phyloP scores from a whole-genome alignment of 2,888 invertebrate genomes.

The Nebria salina region DNA sequence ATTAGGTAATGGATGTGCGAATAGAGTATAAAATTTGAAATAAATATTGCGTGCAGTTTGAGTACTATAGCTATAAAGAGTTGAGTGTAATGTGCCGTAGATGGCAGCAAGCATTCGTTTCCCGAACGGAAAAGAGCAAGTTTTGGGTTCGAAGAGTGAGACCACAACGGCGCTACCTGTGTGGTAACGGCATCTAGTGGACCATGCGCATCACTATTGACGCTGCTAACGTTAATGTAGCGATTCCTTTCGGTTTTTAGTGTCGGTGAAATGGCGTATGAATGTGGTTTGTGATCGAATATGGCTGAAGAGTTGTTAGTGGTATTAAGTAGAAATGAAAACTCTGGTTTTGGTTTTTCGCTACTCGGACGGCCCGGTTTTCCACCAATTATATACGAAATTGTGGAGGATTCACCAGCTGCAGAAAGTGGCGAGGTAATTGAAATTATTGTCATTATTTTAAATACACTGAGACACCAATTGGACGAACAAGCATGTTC shows the following conservation, averaged over 20 bases:
- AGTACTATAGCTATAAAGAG: not conserved
- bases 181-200: conserved; percentile 39
- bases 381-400: conserved; percentile 93
- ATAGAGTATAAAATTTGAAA: not conserved
- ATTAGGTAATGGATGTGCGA: not conserved
- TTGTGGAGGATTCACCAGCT: conserved; percentile 92
- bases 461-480: conserved; percentile 21
- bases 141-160: not conserved
- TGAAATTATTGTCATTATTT: conserved; percentile 16
- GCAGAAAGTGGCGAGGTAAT: conserved; percentile 88
- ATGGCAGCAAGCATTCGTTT: conserved; percentile 17
- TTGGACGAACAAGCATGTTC: conserved; percentile 41
- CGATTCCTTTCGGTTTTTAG: conserved; percentile 52
- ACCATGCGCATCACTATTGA: conserved; percentile 20
- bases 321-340: conserved; percentile 86
- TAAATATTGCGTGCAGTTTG: conserved; percentile 5
- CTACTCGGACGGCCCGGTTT: conserved; percentile 89
- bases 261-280: conserved; percentile 56
- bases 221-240: conserved; percentile 24
- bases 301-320: conserved; percentile 92
- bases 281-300: conserved; percentile 56
- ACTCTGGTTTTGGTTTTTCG: conserved; percentile 91
- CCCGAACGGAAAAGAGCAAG: not conserved
- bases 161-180: conserved; percentile 3
- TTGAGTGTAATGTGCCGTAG: conserved; percentile 4